Percentiles rank a stretch among this genome's conserved stretches.
phyloP scores from a whole-genome alignment of 2,797 vertebrate genomes.

The Aplochiton taeniatus region DNA sequence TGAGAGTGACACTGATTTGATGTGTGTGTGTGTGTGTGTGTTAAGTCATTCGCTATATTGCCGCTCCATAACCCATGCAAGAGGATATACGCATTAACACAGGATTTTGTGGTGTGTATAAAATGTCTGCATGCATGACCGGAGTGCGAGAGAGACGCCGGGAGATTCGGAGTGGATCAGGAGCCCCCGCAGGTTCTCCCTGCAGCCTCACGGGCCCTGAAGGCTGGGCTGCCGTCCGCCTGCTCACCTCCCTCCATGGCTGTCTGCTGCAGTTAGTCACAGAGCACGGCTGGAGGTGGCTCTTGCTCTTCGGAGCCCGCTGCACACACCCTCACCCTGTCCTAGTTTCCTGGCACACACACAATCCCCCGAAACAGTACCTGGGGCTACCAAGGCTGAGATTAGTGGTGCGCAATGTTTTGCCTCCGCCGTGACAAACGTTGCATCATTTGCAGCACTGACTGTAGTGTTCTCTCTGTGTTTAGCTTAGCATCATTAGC shows the following conservation, averaged over 20 bases:
- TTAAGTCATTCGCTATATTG: neutral
- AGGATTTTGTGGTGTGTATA: neutral
- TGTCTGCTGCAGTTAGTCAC: conserved; percentile 38
- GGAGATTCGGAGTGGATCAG: conserved; percentile 14
- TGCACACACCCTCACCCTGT: conserved; percentile 25
- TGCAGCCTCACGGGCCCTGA: conserved; percentile 26
- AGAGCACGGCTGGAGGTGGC: conserved; percentile 20
- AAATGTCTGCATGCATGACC: conserved; percentile 10
- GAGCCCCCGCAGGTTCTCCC: conserved; percentile 6
- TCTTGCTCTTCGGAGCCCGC: conserved; percentile 11
- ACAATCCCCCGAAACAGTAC: neutral
- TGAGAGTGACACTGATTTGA: neutral
- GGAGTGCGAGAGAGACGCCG: conserved; percentile 8
- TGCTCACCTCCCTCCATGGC: neutral
- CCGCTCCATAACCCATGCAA: no score
- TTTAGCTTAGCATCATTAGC: no score
- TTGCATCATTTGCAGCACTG: conserved; percentile 22
- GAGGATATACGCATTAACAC: no score
- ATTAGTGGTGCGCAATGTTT: neutral
- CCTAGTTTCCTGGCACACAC: conserved; percentile 10
- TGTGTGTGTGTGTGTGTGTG: conserved; percentile 4
- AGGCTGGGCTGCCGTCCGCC: conserved; percentile 22
- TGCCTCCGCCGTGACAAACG: neutral
- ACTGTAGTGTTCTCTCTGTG: no score
- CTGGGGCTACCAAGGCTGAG: neutral